A percentile compares a stretch with the other conserved stretches of the same genome.
phyloP scores from a whole-genome alignment of 2,888 invertebrate genomes.

The Drosophila barbarae region DNA sequence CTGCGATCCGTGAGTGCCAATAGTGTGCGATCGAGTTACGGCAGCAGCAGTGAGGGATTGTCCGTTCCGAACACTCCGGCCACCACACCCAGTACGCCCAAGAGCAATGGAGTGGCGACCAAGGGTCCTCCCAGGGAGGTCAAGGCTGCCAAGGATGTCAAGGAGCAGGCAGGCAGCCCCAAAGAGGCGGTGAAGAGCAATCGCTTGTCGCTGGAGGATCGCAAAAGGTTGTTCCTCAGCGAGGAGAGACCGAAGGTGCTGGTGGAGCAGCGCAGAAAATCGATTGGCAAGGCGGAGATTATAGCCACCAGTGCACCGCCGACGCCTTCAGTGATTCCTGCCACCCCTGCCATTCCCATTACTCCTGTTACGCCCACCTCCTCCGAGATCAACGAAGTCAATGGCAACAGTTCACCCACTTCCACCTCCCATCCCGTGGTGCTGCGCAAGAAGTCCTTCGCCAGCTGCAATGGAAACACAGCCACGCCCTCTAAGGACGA shows the following conservation, averaged over 20 bases:
- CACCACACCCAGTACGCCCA: conserved; percentile 53
- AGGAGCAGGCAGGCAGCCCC: conserved; percentile 9
- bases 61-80: conserved; percentile 44
- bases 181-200: conserved; percentile 31
- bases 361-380: conserved; percentile 19
- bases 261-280: conserved; percentile 75
- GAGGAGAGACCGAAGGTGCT: conserved; percentile 74
- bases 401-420: conserved; percentile 42
- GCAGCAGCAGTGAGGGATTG: conserved; percentile 43
- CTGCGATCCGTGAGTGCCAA: conserved; percentile 57
- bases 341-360: conserved; percentile 28
- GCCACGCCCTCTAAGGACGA: conserved; percentile 80
- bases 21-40: conserved; percentile 53
- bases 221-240: conserved; percentile 75
- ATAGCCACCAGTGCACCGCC: conserved; percentile 11
- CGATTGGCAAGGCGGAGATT: conserved; percentile 60
- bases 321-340: conserved; percentile 16
- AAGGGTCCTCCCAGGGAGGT: conserved; percentile 1
- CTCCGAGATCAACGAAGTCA: conserved; percentile 38
- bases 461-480: conserved; percentile 47
- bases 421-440: conserved; percentile 61
- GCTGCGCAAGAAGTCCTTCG: conserved; percentile 78
- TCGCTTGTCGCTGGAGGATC: conserved; percentile 73
- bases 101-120: conserved; percentile 22
- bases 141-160: conserved; percentile 1